phyloP scores from a whole-genome alignment of 2,113 vertebrate genomes.

The Terrapene triunguis region DNA sequence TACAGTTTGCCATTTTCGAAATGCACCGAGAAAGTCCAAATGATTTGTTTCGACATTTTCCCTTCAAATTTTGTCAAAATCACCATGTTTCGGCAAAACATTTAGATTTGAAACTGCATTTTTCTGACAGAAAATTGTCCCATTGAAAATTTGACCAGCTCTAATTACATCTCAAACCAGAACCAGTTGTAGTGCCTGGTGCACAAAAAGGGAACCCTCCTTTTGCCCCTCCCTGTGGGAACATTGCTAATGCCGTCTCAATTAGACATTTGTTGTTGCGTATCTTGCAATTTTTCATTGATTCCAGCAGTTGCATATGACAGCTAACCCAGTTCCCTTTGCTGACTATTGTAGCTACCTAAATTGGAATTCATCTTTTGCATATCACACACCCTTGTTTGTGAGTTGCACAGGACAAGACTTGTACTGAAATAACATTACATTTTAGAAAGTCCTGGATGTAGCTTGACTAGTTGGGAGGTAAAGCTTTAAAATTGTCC shows the following conservation, averaged over 20 bases:
- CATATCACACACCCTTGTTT: background rate
- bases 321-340: background rate
- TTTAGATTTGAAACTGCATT: background rate
- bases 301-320: background rate
- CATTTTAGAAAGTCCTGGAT: background rate
- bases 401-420: background rate
- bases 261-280: background rate
- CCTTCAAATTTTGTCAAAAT: background rate
- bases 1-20: background rate
- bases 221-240: rapidly evolving
- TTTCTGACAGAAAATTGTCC: background rate
- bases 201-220: background rate
- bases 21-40: background rate
- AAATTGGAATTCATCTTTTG: conserved; percentile 4
- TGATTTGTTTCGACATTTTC: background rate
- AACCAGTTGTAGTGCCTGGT: background rate
- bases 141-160: background rate
- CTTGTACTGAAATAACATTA: background rate
- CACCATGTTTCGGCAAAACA: background rate
- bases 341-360: conserved; percentile 3
- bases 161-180: background rate
- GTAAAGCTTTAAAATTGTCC: background rate
- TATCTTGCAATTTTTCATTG: background rate
- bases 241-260: background rate
- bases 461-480: background rate